Base-by-base conservation (phyloP, 1,140 invertebrate genomes). In the Drosophila oshimai region DNA sequence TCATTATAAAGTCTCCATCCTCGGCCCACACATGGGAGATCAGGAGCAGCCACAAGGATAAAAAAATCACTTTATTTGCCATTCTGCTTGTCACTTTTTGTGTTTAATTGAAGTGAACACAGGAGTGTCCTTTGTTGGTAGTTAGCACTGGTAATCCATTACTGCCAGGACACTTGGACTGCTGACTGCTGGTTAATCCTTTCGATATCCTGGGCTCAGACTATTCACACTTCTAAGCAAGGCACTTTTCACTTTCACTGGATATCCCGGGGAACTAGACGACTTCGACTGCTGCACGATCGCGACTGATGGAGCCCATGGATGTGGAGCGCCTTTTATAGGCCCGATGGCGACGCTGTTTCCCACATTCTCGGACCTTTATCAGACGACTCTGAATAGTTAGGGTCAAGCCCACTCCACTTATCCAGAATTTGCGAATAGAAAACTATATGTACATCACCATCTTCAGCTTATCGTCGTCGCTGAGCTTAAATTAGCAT, bases 1-100 rank as follows among this genome's bases (percentile, higher is more conserved):
- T 54, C 58, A 87, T 77, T 6, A 88, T 37, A 20, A 86, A 26
- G 49, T 88, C 81, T 3, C 76, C 81, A 12, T 87, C 58, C 13
- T 87, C 51, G 29, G 68, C 69, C 39, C 41, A 54, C 3, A 58
- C 69, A 39, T 54, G 34, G 22, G 42, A 44, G 3, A 69, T 42
- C 6, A 76, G 17, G 1, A 86, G 62, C 17, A 86, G 26, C 45
- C 49, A 65, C 20, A 62, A 12, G 13, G 57, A 47, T 34, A 50
- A 46, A 13, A 41, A 64, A 29, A 65, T 36, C n/a, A 47, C 45
- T 57, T 81, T 76, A 7, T 34, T 60, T 41, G 61, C 41, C 80
- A 86, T 86, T 72, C 6, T 44, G 3, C 5, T 33, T 61, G 57
- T 22, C 53, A 20, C 6, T 31, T 29, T 13, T n/a, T 15, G 4